A percentile compares a stretch with the other conserved stretches of the same genome.
Conservation (phyloP, 1,140 invertebrate genomes). For the Colletes latitarsis region DNA sequence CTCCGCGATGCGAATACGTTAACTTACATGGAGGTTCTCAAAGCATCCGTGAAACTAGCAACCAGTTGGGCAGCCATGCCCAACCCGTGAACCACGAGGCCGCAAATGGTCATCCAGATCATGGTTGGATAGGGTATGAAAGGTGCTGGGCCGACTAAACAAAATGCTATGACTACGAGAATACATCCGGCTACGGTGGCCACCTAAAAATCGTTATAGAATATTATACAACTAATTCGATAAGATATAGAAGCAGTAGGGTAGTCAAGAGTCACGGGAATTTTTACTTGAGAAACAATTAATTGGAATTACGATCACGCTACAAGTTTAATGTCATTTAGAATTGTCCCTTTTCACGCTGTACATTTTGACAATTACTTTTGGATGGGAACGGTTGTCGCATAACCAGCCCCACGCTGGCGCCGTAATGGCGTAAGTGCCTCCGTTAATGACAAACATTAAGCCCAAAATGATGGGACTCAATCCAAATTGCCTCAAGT, state of each 20-base stretch:
- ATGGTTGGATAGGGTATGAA: conserved; percentile 85
- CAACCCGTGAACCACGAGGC: conserved; percentile 88
- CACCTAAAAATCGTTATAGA: conserved; percentile 69
- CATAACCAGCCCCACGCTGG: conserved; percentile 91
- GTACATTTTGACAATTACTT: conserved; percentile 75
- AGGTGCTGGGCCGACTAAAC: conserved; percentile 88
- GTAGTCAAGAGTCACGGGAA: too few species aligned
- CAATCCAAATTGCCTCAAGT: conserved; percentile 88
- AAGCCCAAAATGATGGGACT: conserved; percentile 89
- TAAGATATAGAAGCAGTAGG: too few species aligned
- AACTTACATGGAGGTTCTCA: conserved; percentile 87
- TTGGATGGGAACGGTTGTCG: conserved; percentile 85
- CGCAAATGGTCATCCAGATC: conserved; percentile 86
- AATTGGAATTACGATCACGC: too few species aligned
- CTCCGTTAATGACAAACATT: conserved; percentile 94
- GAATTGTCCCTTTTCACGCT: too few species aligned
- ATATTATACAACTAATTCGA: not conserved
- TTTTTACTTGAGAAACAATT: too few species aligned
- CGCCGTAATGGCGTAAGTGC: conserved; percentile 90
- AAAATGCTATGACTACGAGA: conserved; percentile 86
- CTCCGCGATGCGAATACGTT: not conserved
- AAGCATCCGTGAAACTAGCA: conserved; percentile 90
- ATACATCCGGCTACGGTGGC: conserved; percentile 86
- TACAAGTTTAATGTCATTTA: too few species aligned
- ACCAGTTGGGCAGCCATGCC: conserved; percentile 91